Evolutionary conservation across 2,113 vertebrate genomes (phyloP).

Genomic region (Andinoacara biseriatus): DNA sequence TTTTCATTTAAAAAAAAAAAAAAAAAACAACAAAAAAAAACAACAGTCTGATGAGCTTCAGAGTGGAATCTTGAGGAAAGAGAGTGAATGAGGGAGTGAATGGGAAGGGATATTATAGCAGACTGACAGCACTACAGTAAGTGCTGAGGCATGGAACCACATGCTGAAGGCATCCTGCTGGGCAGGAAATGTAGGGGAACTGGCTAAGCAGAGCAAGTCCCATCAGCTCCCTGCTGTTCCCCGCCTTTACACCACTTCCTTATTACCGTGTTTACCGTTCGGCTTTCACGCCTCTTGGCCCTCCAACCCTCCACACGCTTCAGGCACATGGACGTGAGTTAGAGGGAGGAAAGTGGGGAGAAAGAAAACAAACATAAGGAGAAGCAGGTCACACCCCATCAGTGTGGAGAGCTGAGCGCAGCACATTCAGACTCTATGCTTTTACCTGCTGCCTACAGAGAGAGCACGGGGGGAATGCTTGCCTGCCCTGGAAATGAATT

Average conservation of each 20-base stretch:
- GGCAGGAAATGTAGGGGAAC: conserved; percentile 95
- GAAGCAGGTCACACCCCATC: conserved; percentile 72
- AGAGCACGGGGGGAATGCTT: conserved; percentile 28
- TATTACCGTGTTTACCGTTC: conserved; percentile 94
- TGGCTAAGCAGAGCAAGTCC: conserved; percentile 85
- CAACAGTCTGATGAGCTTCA: conserved; percentile 34
- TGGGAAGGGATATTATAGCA: conserved; percentile 75
- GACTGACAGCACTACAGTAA: conserved; percentile 79
- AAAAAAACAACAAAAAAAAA: too few species aligned
- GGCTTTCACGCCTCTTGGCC: conserved; percentile 88
- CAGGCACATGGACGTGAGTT: conserved; percentile 44
- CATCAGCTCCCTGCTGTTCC: conserved; percentile 93
- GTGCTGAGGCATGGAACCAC: conserved; percentile 81
- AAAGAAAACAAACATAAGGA: conserved; percentile 73
- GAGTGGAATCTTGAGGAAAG: conserved; percentile 41
- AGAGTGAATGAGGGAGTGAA: conserved; percentile 41
- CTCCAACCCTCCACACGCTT: conserved; percentile 77
- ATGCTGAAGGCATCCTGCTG: conserved; percentile 89
- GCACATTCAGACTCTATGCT: conserved; percentile 52
- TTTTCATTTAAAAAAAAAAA: conserved; percentile 63
- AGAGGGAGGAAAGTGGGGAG: conserved; percentile 43
- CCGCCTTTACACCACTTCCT: conserved; percentile 91
- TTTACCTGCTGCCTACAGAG: conserved; percentile 65
- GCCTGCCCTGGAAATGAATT: conserved; percentile 44
- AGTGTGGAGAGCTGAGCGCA: conserved; percentile 56